Base-by-base conservation (phyloP, 1,140 invertebrate genomes). In the Druon quercuslanigerum region DNA sequence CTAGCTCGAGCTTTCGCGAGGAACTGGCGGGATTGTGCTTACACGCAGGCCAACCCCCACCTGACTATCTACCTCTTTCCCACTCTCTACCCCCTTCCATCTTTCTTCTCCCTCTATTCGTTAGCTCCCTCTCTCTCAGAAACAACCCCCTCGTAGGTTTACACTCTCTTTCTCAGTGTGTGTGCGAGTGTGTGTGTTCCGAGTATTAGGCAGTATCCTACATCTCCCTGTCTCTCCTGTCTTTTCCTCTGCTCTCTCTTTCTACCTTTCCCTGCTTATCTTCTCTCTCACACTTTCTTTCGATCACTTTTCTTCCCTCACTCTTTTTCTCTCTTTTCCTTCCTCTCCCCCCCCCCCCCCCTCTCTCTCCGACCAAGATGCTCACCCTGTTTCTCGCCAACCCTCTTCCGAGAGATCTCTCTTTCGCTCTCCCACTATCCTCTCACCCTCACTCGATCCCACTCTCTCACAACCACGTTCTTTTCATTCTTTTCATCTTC, bases 1-100 rank as follows among this genome's bases (percentile, higher is more conserved):
- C 80, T 83, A 57, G 75, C 72, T 72, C 81, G 81, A 85, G 83
- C 82, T 82, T 86, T 80, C 80, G 80, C 85, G 81, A 83, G 83
- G 84, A 81, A 89, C 88, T 88, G 85, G 82, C 85, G 83, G 72
- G 84, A 79, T 76, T 14, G 20, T 33, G 54, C 46, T 51, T 56
- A 33, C 50, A 73, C 60, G 77, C 50, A 54, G 52, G 78, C 57
- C 40, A 76, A 73, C 79, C 71, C 79, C 54, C 73, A 50, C 25
- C 75, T 19, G 20, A 20, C 7, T 56, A 77, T 79, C 77, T 73
- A 75, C 82, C 75, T 73, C 73, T 71, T 3, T 12, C 57, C 16
- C 57, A 16, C 25, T 66, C 16, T 54, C 52, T 54, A 0, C 40
- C 9, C 40, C 9, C 25, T 33, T 33, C 25, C 25, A 5, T 33